Base-by-base conservation (phyloP, 2,113 vertebrate species). In the Morone chrysops region DNA sequence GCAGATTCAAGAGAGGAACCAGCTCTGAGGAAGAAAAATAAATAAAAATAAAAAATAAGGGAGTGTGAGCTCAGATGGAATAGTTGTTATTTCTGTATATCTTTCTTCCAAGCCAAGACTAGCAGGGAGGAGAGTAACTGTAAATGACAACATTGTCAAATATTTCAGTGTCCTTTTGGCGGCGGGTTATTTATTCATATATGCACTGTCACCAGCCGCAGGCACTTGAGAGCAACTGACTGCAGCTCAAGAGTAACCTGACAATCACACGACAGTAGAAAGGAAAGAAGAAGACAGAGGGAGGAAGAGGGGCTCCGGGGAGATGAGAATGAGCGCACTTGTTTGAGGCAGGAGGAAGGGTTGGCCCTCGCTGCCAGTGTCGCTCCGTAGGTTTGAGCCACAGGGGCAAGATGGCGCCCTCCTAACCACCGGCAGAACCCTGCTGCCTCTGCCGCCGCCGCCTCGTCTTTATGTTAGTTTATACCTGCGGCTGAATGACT, bases 111-210 rank as follows among this genome's bases (percentile, higher is more conserved):
- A 83, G 77, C 78, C 31, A 2, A 83, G 72, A 84, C 69, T 87
- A 60, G 81, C 78, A 78, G 31, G 31, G 31, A 31, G 68, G 74
- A 75, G 81, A 84, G 80, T 87, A 89, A 90, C 87, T 89, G 88
- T 88, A 92, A 92, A 93, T 81, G 89, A 87, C 89, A 90, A 86
- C 81, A 78, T 82, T 90, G 92, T 92, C 92, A 92, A 89, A 91
- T 91, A 80, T 89, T 54, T 85, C 90, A 70, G 77, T 83, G 83
- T 91, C 86, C 87, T 90, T 85, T 87, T 85, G 85, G 85, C 80
- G 70, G 78, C 22, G 22, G 71, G 73, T 92, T 92, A 91, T 90
- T 94, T 92, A 94, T 92, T 93, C 89, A 93, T 94, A 87, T 91
- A 93, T 90, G 89, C 90, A 84, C 88, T 87, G 89, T 93, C 90